phyloP scores from a whole-genome alignment of 2,113 vertebrate genomes.

The Pangasianodon hypophthalmus region DNA sequence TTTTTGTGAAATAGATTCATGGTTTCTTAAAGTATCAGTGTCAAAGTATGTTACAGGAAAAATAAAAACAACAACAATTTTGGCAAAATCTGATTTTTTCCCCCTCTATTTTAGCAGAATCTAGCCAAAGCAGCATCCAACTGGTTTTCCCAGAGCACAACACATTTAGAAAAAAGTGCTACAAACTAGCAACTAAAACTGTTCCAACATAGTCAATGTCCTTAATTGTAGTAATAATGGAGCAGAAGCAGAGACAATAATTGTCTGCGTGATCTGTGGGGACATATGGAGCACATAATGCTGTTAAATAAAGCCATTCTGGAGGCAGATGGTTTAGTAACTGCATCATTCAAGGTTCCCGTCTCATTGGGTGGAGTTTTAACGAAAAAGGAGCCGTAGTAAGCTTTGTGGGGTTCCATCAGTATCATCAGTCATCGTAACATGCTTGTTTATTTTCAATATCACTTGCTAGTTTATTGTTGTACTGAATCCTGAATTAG shows the following conservation, averaged over 20 bases:
- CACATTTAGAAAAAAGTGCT: neutral
- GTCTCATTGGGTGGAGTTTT: neutral
- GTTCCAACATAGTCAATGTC: neutral
- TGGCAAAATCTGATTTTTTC: neutral
- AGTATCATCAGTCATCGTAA: neutral
- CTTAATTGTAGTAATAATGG: neutral
- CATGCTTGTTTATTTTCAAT: neutral
- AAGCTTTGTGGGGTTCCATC: neutral
- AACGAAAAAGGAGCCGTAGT: neutral
- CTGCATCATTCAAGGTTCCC: neutral
- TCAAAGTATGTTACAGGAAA: neutral
- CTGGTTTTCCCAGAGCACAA: neutral
- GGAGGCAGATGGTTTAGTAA: neutral
- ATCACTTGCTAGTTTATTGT: neutral
- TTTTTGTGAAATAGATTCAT: neutral
- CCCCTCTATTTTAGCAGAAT: neutral
- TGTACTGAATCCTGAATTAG: neutral
- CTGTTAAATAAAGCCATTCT: neutral
- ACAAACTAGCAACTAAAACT: neutral
- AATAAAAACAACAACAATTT: neutral
- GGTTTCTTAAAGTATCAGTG: neutral
- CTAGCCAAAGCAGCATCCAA: neutral
- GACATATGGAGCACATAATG: constrained; percentile 9
- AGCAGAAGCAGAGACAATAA: neutral
- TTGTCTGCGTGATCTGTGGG: neutral